phyloP scores from a whole-genome alignment of 2,797 vertebrate genomes.

The Sebastes baramenuke region DNA sequence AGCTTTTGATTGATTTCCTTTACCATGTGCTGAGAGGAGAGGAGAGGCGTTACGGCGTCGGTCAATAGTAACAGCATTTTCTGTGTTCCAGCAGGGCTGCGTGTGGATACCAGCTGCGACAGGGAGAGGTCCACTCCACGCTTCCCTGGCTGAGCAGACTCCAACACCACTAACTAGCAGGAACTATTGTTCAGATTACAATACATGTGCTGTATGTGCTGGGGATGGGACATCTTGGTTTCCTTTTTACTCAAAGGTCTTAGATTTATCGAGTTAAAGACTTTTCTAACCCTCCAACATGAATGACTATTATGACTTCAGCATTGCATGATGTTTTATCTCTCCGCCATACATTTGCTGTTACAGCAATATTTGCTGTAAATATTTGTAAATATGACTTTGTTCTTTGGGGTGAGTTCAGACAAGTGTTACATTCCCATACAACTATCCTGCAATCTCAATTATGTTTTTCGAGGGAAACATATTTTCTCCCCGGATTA shows the following conservation, averaged over 20 bases:
- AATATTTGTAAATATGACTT: neutral
- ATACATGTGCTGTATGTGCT: neutral
- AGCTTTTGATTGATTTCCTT: constrained; percentile 41
- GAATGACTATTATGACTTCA: neutral
- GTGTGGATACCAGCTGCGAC: constrained; percentile 8
- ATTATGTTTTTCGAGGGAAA: neutral
- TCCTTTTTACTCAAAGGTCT: neutral
- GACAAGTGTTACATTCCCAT: neutral
- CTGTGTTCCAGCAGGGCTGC: constrained; percentile 32
- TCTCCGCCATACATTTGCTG: neutral
- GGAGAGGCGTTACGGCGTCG: neutral
- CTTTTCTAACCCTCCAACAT: neutral
- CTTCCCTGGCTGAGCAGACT: constrained; percentile 35
- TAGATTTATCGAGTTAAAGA: neutral
- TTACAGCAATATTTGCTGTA: neutral
- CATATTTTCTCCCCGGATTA: neutral
- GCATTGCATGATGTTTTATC: too few relatives aligned
- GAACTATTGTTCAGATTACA: neutral
- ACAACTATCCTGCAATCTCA: neutral
- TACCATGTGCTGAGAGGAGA: neutral
- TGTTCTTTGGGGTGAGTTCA: neutral
- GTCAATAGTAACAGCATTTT: constrained; percentile 42
- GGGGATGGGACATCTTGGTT: neutral
- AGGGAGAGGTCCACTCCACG: constrained; percentile 7
- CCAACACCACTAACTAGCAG: neutral